These are phyloP conservation scores for Xenopus laevis DNA, from an alignment of 2,113 vertebrate genomes.

Conservation along the genomic window DNA sequence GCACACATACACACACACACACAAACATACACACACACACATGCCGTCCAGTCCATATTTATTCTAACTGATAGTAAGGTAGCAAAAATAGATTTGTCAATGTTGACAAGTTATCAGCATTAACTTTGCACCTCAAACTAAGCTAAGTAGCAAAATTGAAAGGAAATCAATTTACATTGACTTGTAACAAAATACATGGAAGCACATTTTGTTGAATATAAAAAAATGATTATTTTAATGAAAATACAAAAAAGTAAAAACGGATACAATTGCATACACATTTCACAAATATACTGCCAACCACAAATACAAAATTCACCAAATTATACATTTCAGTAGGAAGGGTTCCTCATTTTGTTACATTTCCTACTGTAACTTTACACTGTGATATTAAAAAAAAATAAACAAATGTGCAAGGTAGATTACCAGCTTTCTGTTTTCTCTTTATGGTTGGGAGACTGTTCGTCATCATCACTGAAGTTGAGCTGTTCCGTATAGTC, in stretches of 20 bases:
- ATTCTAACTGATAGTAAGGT: too few relatives aligned
- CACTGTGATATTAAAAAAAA: neutral
- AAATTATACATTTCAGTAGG: neutral
- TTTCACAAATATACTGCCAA: constrained; percentile 14
- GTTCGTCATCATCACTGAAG: constrained; percentile 97
- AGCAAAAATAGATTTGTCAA: too few relatives aligned
- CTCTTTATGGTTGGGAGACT: constrained; percentile 77
- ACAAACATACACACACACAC: too few relatives aligned
- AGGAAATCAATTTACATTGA: too few relatives aligned
- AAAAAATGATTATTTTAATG: constrained; percentile 19
- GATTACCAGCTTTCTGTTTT: constrained; percentile 78
- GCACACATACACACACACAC: too few relatives aligned
- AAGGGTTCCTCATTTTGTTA: neutral
- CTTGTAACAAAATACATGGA: neutral
- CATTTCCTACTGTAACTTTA: neutral
- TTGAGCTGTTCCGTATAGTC: constrained; percentile 97
- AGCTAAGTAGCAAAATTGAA: too few relatives aligned
- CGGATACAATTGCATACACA: constrained; percentile 12
- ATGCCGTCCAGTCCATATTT: too few relatives aligned
- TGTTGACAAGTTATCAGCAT: too few relatives aligned
- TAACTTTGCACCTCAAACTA: too few relatives aligned
- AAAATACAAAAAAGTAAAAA: constrained; percentile 14
- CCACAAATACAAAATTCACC: constrained; percentile 27
- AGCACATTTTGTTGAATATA: constrained; percentile 7
- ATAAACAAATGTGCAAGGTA: neutral